Evolutionary conservation across 2,888 invertebrate species (phyloP), one percentile per base, ranked within the genome.

Genomic region (Hetaerina titia): DNA sequence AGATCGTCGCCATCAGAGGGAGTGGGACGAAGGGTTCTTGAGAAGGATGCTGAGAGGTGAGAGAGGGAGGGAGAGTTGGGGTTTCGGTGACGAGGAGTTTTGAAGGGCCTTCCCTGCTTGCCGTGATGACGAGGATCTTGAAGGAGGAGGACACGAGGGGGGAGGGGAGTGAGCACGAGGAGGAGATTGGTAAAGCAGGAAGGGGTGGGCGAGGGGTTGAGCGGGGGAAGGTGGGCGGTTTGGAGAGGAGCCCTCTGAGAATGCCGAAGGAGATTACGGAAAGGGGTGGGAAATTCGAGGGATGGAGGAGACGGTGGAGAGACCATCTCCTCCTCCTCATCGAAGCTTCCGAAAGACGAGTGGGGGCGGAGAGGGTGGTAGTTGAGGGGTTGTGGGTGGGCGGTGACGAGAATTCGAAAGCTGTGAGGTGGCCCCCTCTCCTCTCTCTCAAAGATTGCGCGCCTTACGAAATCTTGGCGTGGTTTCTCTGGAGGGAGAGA

Each of bases 181-280:
- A 63, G 69, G 92, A 69, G 45, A 45, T 92, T 74, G 81, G 56
- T 31, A 69, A 69, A 69, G 56, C 19, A 64, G 17, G 64, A 64
- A 22, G 22, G 64, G 22, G 2, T 4, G 4, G 45, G 45, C 45
- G 4, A 45, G 45, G 45, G 45, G 45, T 45, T 45, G 45, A 45
- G 45, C 45, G 45, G 45, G 45, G 45, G 45, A 45, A 45, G 45
- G 45, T 45, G 57, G 89, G 89, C 45, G 88, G 56, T 56, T 56
- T 11, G 15, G 89, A 19, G 56, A 15, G n/a, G 57, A 9, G 56
- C 19, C 56, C 69, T 56, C 69, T 45, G 45, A 92, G 69, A 69
- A 92, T 92, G 69, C 92, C 92, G 92, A 74, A 92, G 69, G 92
- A 92, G 92, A 92, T 92, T 92, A 92, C 92, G 64, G 17, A 69